A percentile compares a stretch with the other conserved stretches of the same genome.
Evolutionary conservation across 2,113 vertebrate species (phyloP).

Genomic region (Elaphurus davidianus): DNA sequence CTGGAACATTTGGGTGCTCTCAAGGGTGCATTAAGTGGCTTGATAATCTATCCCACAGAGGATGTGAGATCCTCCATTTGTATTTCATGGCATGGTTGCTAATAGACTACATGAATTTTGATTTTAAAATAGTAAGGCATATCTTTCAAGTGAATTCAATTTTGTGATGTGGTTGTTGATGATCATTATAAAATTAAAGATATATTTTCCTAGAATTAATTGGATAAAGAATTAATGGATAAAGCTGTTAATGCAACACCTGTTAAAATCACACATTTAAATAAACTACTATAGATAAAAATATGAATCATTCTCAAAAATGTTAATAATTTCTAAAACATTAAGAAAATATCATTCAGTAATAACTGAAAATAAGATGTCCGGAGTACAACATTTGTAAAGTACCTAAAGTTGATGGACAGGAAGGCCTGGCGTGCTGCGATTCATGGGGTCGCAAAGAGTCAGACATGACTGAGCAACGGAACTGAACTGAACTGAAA

Average conservation of each 20-base stretch:
- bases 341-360: not conserved
- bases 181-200: not conserved
- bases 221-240: not conserved
- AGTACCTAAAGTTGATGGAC: not conserved
- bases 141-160: not conserved
- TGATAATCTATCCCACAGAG: not conserved
- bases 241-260: not conserved
- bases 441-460: too few relatives aligned
- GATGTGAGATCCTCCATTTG: not conserved
- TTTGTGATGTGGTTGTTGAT: not conserved
- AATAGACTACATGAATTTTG: not conserved
- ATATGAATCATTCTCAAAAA: not conserved
- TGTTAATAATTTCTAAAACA: not conserved
- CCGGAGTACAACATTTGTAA: not conserved
- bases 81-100: not conserved
- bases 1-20: not conserved
- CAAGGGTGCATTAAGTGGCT: not conserved
- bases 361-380: not conserved
- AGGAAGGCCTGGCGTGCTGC: too few relatives aligned
- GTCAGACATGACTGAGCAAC: too few relatives aligned
- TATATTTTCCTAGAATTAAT: not conserved
- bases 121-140: not conserved
- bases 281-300: not conserved
- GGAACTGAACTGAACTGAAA: not conserved
- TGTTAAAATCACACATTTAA: not conserved